Conservation (phyloP, 1,140 invertebrate genomes). For the Nasonia vitripennis region DNA sequence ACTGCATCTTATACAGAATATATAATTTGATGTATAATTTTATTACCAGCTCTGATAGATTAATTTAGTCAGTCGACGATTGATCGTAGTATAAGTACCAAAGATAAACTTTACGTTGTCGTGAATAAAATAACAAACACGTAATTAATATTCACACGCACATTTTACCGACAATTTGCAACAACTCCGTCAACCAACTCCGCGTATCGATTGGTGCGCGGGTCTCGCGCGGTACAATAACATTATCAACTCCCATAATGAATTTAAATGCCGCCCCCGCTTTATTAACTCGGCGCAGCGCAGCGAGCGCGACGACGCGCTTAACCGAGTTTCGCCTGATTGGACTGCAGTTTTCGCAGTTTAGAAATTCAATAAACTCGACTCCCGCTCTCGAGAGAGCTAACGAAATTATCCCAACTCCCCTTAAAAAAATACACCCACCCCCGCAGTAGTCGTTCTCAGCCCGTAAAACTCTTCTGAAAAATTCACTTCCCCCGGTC, state of each 20-base stretch:
- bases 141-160: no score
- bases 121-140: no score
- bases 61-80: no score
- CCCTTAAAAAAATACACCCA: neutral
- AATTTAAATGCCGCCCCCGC: neutral
- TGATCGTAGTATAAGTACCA: no score
- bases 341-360: neutral
- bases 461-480: neutral
- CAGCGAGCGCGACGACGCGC: no score
- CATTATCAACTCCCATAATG: neutral
- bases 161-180: neutral
- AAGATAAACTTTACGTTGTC: no score
- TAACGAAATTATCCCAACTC: neutral
- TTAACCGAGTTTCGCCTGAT: neutral
- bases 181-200: neutral
- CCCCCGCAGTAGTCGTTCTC: neutral
- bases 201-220: neutral
- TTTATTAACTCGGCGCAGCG: neutral
- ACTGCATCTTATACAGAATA: no score
- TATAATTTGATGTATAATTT: no score
- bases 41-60: no score
- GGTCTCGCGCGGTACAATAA: neutral
- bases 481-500: neutral
- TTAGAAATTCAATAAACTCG: neutral
- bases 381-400: neutral